Percentiles rank a stretch among this genome's conserved stretches.
Conservation (phyloP, 2,888 invertebrate genomes). For the Lasioglossum zephyrum region DNA sequence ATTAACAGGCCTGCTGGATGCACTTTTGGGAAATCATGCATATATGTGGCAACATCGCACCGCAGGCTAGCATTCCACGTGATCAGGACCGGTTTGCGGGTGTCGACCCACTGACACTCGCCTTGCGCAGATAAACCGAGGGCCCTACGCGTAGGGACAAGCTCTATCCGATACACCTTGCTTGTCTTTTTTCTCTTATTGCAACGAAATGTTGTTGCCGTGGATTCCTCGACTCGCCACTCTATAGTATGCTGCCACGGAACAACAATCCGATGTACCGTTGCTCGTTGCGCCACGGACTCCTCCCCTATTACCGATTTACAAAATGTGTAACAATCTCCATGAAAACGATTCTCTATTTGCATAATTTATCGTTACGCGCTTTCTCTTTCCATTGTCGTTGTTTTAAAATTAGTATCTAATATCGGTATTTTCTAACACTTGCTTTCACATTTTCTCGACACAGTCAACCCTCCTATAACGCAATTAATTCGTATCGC, state of each 20-base stretch:
- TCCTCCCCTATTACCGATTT: not conserved
- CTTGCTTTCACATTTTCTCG: too few relatives aligned
- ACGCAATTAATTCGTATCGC: too few relatives aligned
- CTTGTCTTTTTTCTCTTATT: slow-evolving; percentile 71
- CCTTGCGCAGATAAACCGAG: slow-evolving; percentile 73
- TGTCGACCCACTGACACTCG: slow-evolving; percentile 75
- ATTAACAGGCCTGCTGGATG: slow-evolving; percentile 61
- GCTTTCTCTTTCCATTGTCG: not conserved
- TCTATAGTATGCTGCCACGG: not conserved
- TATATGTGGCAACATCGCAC: slow-evolving; percentile 75
- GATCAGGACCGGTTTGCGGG: slow-evolving; percentile 77
- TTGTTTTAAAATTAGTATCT: not conserved
- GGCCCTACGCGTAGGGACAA: slow-evolving; percentile 52
- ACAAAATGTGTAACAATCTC: not conserved
- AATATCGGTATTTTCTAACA: not conserved
- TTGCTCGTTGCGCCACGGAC: not conserved
- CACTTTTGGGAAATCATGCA: slow-evolving; percentile 76
- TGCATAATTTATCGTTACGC: not conserved
- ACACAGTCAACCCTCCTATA: too few relatives aligned
- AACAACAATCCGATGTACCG: slow-evolving; percentile 5
- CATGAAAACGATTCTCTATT: not conserved
- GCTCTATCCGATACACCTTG: slow-evolving; percentile 62
- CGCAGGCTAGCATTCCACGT: slow-evolving; percentile 73
- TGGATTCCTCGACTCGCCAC: not conserved
- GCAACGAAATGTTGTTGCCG: slow-evolving; percentile 57